Conservation (phyloP, 2,888 invertebrate genomes). For the Drosophila kambysellisi region DNA sequence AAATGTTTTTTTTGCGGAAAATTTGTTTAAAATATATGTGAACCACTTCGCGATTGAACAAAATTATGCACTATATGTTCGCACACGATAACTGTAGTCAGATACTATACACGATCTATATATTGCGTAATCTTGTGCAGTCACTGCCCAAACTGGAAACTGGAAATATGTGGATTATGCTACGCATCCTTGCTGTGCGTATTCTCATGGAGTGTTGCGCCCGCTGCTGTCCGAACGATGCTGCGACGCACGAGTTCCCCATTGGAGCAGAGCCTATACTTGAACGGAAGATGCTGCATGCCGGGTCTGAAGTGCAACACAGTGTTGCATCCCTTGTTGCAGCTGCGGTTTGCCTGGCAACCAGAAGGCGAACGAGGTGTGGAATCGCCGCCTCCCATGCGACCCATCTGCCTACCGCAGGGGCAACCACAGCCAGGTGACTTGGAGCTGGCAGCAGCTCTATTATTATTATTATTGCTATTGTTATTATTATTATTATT, state of each 20-base stretch:
- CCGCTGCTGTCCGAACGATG: constrained; percentile 66
- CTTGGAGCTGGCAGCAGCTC: background rate
- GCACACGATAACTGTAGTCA: constrained; percentile 3
- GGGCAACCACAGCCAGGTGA: background rate
- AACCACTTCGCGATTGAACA: constrained; percentile 43
- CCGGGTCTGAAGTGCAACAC: constrained; percentile 63
- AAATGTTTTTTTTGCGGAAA: constrained; percentile 3
- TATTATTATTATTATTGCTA: background rate
- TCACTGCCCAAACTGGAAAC: constrained; percentile 38
- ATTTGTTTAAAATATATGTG: constrained; percentile 31
- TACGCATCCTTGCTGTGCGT: background rate
- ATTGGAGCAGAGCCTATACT: constrained; percentile 27
- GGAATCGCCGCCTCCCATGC: constrained; percentile 22
- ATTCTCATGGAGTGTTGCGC: constrained; percentile 57
- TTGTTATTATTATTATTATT: background rate
- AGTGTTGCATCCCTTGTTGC: constrained; percentile 16
- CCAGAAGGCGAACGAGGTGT: background rate
- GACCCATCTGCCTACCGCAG: background rate
- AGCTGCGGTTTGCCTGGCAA: background rate
- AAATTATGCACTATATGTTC: constrained; percentile 56
- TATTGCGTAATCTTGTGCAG: constrained; percentile 55
- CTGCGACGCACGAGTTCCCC: constrained; percentile 40
- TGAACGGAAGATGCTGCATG: constrained; percentile 21
- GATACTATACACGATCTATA: constrained; percentile 19
- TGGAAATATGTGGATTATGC: background rate